Evolutionary conservation across 2,888 invertebrate species (phyloP), one percentile per base, ranked within the genome.

Genomic region (Clusia tigrina): DNA sequence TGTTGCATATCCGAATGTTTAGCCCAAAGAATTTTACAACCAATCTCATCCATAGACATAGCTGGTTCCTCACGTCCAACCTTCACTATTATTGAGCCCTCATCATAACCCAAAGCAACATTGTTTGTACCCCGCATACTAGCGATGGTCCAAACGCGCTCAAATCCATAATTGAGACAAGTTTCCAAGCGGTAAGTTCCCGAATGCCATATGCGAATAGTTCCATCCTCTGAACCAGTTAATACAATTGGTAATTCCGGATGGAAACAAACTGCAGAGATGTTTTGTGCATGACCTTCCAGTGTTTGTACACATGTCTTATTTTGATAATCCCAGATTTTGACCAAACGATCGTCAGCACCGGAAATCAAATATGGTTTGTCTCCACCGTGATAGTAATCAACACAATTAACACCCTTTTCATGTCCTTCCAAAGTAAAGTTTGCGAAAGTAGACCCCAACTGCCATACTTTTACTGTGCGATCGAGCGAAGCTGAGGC

Each of bases 301-400:
- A 99, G 86, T 0, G 98, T 98, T 82, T 99, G 98, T 0, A 99
- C 98, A 83, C 98, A 99, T 0, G 97, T 98, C 86, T 99, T 99
- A 85, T 98, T 99, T 85, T 99, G 95, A 83, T 99, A 99, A 81
- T 99, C 99, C 99, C 99, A 99, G 76, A 99, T 99, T 85, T 98
- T 99, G 5, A 98, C 97, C 52, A 94, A 87, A 59, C 96, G 90
- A 84, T 99, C 99, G 82, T 99, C 99, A 25, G 98, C 98, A 2
- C 99, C 99, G 57, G 98, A 98, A 78, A 98, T 98, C 58, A 99
- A 87, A 82, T 99, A 99, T 0, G 99, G 99, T 78, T 99, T 99
- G 81, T 99, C 99, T 3, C 98, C 98, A 6, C 97, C 98, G 79
- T 97, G 94, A 81, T 99, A 99, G 80, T 99, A 99, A 84, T 99